Evolutionary conservation across 2,797 vertebrate genomes (phyloP).

Genomic region (Benthosema pterotum): DNA sequence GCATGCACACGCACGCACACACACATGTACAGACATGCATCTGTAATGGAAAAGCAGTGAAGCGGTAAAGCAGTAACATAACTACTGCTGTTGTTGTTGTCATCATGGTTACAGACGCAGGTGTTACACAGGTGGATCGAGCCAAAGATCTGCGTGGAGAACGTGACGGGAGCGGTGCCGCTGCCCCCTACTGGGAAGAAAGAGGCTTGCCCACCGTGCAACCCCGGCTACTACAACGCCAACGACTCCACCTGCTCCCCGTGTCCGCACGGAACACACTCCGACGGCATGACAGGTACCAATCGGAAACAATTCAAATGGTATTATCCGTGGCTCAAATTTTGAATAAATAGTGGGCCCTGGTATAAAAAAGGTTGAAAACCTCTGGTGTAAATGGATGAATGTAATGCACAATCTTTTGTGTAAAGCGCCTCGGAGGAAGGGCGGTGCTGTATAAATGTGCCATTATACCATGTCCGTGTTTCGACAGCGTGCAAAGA

Average conservation of each 20-base stretch:
- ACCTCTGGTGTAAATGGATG: no score
- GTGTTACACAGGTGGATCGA: conserved; percentile 94
- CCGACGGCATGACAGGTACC: conserved; percentile 85
- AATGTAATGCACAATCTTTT: no score
- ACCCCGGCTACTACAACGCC: conserved; percentile 95
- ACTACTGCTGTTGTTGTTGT: background rate
- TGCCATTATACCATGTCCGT: no score
- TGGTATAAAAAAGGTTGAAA: no score
- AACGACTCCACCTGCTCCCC: conserved; percentile 90
- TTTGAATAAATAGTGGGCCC: no score
- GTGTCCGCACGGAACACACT: conserved; percentile 89
- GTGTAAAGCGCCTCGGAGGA: no score
- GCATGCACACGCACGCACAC: conserved; percentile 10
- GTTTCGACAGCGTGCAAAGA: conserved; percentile 82
- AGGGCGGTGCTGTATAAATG: no score
- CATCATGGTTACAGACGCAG: conserved; percentile 83
- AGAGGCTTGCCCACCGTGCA: conserved; percentile 94
- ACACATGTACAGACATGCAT: background rate
- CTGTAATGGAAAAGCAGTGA: background rate
- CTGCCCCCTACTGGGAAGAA: conserved; percentile 90
- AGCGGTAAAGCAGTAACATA: background rate
- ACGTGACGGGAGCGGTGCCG: conserved; percentile 76
- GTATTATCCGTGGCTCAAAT: no score
- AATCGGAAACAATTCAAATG: no score
- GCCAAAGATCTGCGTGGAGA: conserved; percentile 93